A percentile compares a stretch with the other conserved stretches of the same genome.
Evolutionary conservation across 2,113 vertebrate genomes (phyloP).

Genomic region (Atrichornis clamosus): DNA sequence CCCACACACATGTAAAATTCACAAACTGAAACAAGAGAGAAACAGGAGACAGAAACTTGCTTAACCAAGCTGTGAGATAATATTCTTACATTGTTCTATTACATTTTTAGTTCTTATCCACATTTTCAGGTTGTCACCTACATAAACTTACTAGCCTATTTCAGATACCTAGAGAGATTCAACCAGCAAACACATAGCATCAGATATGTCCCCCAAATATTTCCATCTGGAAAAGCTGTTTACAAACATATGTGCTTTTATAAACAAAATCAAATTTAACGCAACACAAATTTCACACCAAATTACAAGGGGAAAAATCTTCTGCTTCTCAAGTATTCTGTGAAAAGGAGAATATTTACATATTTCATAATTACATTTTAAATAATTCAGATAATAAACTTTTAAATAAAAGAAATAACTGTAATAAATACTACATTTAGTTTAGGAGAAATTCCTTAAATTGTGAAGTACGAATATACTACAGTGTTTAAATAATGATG

Average conservation of each 20-base stretch:
- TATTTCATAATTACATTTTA: background rate
- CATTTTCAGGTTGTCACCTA: background rate
- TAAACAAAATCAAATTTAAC: background rate
- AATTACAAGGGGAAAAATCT: background rate
- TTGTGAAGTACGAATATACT: background rate
- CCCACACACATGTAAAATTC: background rate
- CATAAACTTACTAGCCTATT: background rate
- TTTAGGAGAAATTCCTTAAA: background rate
- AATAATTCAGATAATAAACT: background rate
- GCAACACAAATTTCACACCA: background rate
- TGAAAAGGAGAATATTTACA: background rate
- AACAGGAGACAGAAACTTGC: background rate
- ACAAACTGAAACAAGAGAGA: background rate
- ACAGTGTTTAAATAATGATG: background rate
- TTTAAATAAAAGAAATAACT: background rate
- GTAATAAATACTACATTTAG: background rate
- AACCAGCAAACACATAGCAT: background rate
- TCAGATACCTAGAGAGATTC: background rate
- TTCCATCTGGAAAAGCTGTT: background rate
- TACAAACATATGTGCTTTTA: background rate
- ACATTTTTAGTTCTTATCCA: background rate
- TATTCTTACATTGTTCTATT: background rate
- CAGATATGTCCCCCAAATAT: background rate
- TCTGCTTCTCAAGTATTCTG: background rate
- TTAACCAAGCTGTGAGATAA: background rate